phyloP scores from a whole-genome alignment of 2,888 invertebrate genomes.

The Dione juno region DNA sequence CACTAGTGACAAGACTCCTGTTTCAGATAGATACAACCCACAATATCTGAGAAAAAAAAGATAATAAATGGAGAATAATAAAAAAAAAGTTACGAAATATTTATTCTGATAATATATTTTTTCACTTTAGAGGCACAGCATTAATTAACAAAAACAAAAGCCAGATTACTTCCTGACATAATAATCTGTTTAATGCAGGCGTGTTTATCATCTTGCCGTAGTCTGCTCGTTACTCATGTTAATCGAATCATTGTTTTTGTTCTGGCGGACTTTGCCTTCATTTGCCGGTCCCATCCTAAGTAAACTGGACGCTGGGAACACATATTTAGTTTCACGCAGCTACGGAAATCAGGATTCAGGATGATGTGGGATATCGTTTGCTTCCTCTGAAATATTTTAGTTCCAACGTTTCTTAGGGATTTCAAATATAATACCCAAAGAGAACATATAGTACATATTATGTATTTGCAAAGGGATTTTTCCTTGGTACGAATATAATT shows the following conservation, averaged over 20 bases:
- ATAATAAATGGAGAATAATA: too few relatives aligned
- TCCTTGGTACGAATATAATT: too few relatives aligned
- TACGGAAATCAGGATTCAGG: conserved; percentile 19
- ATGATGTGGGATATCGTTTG: conserved; percentile 16
- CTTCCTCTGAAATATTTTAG: not conserved
- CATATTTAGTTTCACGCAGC: conserved; percentile 47
- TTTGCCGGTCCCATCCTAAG: conserved; percentile 53
- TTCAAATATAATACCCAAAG: not conserved
- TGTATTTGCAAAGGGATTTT: not conserved
- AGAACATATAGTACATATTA: not conserved
- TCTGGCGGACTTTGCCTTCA: conserved; percentile 52
- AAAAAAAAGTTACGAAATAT: too few relatives aligned
- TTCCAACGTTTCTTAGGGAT: not conserved
- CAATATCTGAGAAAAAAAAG: too few relatives aligned
- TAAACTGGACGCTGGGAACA: conserved; percentile 51
- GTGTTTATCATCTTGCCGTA: conserved; percentile 46
- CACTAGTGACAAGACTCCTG: too few relatives aligned
- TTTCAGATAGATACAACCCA: too few relatives aligned
- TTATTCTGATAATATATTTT: not conserved
- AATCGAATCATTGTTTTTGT: conserved; percentile 59
- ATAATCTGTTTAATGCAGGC: conserved; percentile 33
- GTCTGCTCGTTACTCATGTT: conserved; percentile 47
- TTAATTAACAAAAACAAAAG: not conserved
- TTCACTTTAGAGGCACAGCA: not conserved
- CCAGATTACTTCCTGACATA: not conserved